Conservation (phyloP, 2,797 vertebrate genomes). For the Anguilla anguilla region DNA sequence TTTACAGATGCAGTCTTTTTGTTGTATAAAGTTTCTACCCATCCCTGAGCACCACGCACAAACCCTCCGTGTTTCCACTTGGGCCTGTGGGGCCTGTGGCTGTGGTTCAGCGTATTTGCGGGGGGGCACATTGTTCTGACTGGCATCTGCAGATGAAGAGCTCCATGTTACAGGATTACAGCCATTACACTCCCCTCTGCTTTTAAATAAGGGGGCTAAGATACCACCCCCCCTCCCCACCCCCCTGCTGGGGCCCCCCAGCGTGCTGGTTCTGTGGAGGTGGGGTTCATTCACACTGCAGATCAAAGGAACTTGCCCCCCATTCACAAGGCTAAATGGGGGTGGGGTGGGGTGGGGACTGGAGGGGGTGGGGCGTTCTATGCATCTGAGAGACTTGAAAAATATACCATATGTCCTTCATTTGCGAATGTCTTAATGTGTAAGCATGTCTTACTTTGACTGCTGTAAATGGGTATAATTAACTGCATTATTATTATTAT, state of each 20-base stretch:
- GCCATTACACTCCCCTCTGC: slow-evolving; percentile 54
- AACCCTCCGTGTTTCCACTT: background rate
- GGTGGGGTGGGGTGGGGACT: background rate
- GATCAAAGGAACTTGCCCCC: slow-evolving; percentile 59
- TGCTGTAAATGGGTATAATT: background rate
- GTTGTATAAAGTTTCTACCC: no score
- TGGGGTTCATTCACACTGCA: slow-evolving; percentile 52
- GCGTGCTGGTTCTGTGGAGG: slow-evolving; percentile 28
- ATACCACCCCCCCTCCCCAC: slow-evolving; percentile 58
- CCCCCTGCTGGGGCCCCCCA: slow-evolving; percentile 46
- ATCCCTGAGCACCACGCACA: no score
- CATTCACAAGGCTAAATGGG: slow-evolving; percentile 51
- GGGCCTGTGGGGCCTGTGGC: background rate
- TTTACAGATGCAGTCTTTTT: no score
- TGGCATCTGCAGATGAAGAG: background rate
- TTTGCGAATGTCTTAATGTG: background rate
- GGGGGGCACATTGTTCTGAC: background rate
- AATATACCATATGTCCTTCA: background rate
- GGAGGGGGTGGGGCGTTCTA: slow-evolving; percentile 19
- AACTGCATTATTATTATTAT: no score
- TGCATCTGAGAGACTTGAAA: background rate
- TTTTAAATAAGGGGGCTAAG: slow-evolving; percentile 76
- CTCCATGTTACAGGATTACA: slow-evolving; percentile 72
- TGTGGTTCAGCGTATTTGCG: slow-evolving; percentile 19
- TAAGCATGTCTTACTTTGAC: background rate